Evolutionary conservation across 2,797 vertebrate genomes (phyloP), one percentile per base, ranked within the genome.

Genomic region (Microctenopoma lineatum): DNA sequence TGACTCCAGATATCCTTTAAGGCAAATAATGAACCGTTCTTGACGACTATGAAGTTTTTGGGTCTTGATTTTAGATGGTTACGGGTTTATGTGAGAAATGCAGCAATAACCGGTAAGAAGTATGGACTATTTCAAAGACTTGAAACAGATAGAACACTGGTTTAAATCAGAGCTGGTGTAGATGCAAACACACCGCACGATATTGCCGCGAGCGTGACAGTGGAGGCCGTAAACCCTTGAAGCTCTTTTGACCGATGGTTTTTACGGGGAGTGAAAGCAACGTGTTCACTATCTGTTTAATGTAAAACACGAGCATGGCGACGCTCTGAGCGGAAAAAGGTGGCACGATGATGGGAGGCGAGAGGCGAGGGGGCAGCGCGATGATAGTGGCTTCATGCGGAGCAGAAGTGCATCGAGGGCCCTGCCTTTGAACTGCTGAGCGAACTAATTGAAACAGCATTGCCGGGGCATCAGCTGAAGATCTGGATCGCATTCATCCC

Each of bases 381-480:
- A 91, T 93, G 93, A 94, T 88, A 79, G 89, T 59, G 63, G 75
- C 87, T 89, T 92, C 89, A 87, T 76, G 83, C 38, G 59, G 79
- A 90, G 87, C 87, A 84, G 83, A 66, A 87, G 90, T 85, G 85
- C 70, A 91, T 86, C 74, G 50, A 71, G 76, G 84, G 80, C 80
- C 67, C 86, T 54, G 89, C 88, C 92, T 94, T 95, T 94, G 93
- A 95, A 94, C 89, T 76, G 77, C 59, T 64, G 75, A 79, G 70
- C 78, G 80, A 16, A 81, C 86, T 94, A 94, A 95, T 94, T 93
- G 92, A 93, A 95, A 94, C 94, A 93, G 84, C 79, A 93, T 93
- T 92, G 91, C 72, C 0, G 45, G 70, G 84, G 87, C 85, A 91
- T 72, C 61, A 69, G 52, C 70, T 53, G 60, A 64, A 88, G 91